Evolutionary conservation across 1,140 invertebrate genomes (phyloP).

Genomic region (Drosophila novamexicana): DNA sequence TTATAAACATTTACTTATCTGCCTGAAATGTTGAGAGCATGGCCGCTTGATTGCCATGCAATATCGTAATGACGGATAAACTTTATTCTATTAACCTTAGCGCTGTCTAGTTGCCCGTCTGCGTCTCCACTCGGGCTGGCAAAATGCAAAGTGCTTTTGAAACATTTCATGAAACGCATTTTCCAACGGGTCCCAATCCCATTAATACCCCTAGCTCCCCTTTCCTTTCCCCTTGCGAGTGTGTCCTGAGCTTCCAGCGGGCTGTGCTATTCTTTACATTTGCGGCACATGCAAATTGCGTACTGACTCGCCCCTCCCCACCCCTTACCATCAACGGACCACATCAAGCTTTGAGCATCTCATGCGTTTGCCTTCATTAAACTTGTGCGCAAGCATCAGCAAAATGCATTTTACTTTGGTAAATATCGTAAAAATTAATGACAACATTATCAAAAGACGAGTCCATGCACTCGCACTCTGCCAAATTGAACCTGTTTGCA

Average conservation of each 20-base stretch:
- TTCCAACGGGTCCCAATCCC: slow-evolving; percentile 3
- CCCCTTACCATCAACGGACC: background rate
- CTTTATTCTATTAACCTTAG: slow-evolving; percentile 80
- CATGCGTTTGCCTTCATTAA: slow-evolving; percentile 66
- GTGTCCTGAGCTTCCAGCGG: background rate
- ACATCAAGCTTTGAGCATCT: background rate
- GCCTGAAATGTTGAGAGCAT: slow-evolving; percentile 16
- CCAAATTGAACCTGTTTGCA: slow-evolving; percentile 5
- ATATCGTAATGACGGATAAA: slow-evolving; percentile 83
- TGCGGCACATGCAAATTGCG: slow-evolving; percentile 35
- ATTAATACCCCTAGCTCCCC: background rate
- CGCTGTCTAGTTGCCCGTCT: slow-evolving; percentile 56
- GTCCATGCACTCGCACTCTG: slow-evolving; percentile 3
- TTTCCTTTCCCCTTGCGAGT: too few relatives aligned
- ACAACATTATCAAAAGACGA: slow-evolving; percentile 53
- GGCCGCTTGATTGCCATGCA: slow-evolving; percentile 59
- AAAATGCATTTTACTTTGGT: slow-evolving; percentile 78
- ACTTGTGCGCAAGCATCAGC: slow-evolving; percentile 69
- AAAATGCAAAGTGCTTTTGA: slow-evolving; percentile 70
- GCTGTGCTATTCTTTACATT: slow-evolving; percentile 55
- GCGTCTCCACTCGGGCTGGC: slow-evolving; percentile 10
- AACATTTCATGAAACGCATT: slow-evolving; percentile 76
- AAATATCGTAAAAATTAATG: slow-evolving; percentile 72
- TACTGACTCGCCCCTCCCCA: too few relatives aligned
- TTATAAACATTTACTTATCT: slow-evolving; percentile 75